These are phyloP conservation scores for Morone chrysops DNA, from an alignment of 2,113 vertebrate genomes.

Conservation along the genomic window DNA sequence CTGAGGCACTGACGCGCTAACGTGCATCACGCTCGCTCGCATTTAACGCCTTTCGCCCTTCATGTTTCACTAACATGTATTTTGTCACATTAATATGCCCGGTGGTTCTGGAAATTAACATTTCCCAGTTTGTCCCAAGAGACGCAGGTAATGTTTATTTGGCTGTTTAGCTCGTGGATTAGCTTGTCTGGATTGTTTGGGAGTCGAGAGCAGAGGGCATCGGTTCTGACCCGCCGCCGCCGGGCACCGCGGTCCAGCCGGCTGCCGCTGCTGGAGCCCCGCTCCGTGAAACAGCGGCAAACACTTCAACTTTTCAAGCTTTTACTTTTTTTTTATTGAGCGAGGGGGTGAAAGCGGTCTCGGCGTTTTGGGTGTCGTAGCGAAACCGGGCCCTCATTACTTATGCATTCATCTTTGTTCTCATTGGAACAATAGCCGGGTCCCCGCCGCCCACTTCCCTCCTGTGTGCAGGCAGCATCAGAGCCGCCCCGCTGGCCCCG, in stretches of 20 bases:
- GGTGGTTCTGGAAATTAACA: not conserved
- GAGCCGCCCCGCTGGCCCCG: constrained; percentile 21
- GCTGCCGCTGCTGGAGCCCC: not conserved
- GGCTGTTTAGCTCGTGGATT: constrained; percentile 3
- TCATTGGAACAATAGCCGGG: constrained; percentile 81
- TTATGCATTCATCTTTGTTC: constrained; percentile 84
- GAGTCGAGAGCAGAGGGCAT: constrained; percentile 28
- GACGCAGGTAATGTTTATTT: not conserved
- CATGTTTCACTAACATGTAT: not conserved
- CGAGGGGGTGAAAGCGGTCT: fast-evolving
- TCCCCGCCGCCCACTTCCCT: constrained; percentile 59
- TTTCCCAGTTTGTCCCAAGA: no score
- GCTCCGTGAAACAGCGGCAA: not conserved
- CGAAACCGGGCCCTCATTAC: constrained; percentile 67
- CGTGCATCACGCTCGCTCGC: not conserved
- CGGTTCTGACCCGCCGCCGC: constrained; percentile 17
- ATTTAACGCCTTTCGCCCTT: not conserved
- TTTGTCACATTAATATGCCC: not conserved
- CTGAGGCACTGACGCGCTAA: constrained; percentile 31
- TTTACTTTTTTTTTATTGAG: constrained; percentile 11
- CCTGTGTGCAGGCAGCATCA: constrained; percentile 48
- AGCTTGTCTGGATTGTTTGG: constrained; percentile 10
- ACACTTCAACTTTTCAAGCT: not conserved
- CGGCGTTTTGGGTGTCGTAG: not conserved
- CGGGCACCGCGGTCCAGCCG: not conserved